A percentile compares a stretch with the other conserved stretches of the same genome.
These are phyloP conservation scores for Watsonalla binaria DNA, from an alignment of 2,888 invertebrate species.

Conservation along the genomic window DNA sequence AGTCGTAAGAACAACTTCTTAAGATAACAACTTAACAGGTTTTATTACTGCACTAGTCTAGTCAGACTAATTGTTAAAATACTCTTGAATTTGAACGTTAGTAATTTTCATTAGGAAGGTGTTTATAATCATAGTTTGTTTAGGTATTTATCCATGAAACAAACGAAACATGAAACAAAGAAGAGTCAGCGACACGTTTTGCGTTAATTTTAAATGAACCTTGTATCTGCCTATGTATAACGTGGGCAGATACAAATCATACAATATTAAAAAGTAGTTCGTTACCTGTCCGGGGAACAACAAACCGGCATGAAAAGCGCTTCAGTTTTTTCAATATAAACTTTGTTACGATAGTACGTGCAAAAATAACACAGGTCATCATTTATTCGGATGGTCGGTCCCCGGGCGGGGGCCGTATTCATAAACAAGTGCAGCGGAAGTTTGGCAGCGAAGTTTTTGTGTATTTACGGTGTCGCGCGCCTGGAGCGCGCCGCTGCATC, in stretches of 20 bases:
- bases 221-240: no score
- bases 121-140: no score
- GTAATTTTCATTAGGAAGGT: no score
- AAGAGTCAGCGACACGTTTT: no score
- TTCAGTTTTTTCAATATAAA: constrained; percentile 22
- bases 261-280: background rate
- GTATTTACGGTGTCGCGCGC: constrained; percentile 56
- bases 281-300: background rate
- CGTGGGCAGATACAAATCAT: background rate
- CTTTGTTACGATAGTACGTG: constrained; percentile 11
- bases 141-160: no score
- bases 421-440: constrained; percentile 67
- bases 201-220: no score
- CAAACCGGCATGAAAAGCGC: background rate
- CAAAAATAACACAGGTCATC: constrained; percentile 33
- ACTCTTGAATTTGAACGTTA: no score
- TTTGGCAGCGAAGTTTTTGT: constrained; percentile 69
- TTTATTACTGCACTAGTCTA: no score
- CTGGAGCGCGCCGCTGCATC: constrained; percentile 29
- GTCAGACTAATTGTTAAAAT: no score
- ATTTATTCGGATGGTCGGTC: constrained; percentile 43
- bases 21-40: no score
- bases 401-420: constrained; percentile 50
- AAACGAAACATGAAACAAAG: no score
- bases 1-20: no score